Conservation (phyloP, 2,113 vertebrate genomes). For the Microtus richardsoni region DNA sequence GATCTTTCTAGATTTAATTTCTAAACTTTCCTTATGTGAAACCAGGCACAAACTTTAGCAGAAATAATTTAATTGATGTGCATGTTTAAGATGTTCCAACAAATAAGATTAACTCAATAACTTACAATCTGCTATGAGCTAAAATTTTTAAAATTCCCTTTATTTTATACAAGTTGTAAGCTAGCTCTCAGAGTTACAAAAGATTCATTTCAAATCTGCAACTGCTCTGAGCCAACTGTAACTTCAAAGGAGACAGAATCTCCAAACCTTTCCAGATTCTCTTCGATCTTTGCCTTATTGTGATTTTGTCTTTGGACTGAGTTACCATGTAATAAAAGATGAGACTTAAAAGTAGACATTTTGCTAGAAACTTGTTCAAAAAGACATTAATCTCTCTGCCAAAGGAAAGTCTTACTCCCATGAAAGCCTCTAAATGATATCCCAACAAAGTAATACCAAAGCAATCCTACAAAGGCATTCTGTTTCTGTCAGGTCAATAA, state of each 20-base stretch:
- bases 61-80: neutral
- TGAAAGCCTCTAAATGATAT: neutral
- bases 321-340: neutral
- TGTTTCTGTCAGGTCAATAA: neutral
- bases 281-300: neutral
- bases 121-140: neutral
- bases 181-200: neutral
- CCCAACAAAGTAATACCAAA: neutral
- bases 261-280: neutral
- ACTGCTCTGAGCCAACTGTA: neutral
- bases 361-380: neutral
- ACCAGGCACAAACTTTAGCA: neutral
- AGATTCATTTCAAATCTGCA: neutral
- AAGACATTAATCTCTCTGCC: neutral
- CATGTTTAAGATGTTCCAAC: neutral
- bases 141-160: neutral
- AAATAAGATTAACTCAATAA: neutral
- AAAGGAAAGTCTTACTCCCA: neutral
- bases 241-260: neutral
- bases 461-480: neutral
- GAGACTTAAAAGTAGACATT: neutral
- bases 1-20: neutral
- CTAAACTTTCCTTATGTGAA: neutral
- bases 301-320: neutral
- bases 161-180: neutral